Percentiles rank a stretch among this genome's conserved stretches.
These are phyloP conservation scores for Oscheius sp. DNA, from an alignment of 2,888 invertebrate species.

Conservation along the genomic window DNA sequence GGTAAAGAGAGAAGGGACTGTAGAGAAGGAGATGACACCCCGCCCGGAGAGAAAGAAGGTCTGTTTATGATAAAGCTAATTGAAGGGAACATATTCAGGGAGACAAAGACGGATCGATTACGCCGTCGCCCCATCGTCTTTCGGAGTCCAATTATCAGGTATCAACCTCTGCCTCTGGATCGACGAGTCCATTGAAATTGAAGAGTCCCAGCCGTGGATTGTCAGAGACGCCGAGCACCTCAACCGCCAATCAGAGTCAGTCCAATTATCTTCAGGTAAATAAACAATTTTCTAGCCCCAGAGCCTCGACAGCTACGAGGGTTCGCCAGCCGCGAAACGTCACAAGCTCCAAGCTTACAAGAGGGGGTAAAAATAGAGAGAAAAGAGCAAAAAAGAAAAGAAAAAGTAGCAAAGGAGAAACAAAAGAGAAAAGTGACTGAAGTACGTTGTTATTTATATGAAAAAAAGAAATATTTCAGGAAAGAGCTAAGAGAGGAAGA, in stretches of 20 bases:
- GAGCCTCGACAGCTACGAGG: too few relatives aligned
- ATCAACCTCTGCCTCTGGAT: not conserved
- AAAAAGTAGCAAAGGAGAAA: not conserved
- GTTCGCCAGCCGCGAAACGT: not conserved
- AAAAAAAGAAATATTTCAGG: not conserved
- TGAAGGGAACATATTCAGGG: not conserved
- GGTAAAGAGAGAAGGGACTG: not conserved
- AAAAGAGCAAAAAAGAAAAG: conserved; percentile 2
- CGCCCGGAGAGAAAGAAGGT: not conserved
- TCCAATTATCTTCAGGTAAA: too few relatives aligned
- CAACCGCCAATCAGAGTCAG: not conserved
- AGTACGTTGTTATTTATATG: not conserved
- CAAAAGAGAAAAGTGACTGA: not conserved
- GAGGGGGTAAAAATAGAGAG: not conserved
- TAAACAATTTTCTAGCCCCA: not conserved
- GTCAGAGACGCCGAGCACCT: not conserved
- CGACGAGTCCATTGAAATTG: not conserved
- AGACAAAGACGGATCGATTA: not conserved
- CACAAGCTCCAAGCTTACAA: not conserved
- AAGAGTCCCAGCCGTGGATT: not conserved
- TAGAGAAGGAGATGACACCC: too few relatives aligned
- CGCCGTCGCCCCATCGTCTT: too few relatives aligned
- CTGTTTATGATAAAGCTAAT: not conserved
- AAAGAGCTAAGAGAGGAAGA: not conserved
- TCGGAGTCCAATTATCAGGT: too few relatives aligned